These are phyloP conservation scores for Dorcus parallelipipedus DNA, from an alignment of 2,888 invertebrate species.

Conservation along the genomic window DNA sequence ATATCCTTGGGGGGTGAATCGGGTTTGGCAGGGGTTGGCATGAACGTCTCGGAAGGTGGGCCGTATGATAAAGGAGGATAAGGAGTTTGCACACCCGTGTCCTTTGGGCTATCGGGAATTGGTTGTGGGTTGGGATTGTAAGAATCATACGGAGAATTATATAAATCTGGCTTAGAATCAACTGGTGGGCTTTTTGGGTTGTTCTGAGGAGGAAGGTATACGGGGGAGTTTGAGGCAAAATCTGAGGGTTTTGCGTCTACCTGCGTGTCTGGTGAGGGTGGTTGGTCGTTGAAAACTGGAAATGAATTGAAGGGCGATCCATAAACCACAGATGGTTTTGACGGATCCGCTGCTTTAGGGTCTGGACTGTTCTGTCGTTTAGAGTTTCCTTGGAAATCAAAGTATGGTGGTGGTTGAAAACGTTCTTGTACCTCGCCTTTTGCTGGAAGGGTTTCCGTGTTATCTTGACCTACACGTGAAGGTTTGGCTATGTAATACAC, in stretches of 20 bases:
- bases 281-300: constrained; percentile 11
- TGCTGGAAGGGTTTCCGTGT: constrained; percentile 31
- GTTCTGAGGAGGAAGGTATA: constrained; percentile 9
- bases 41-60: constrained; percentile 15
- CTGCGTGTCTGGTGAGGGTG: constrained; percentile 2
- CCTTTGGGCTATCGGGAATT: no score
- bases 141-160: constrained; percentile 38
- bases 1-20: neutral
- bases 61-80: constrained; percentile 5
- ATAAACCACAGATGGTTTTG: constrained; percentile 24
- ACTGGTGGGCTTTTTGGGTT: constrained; percentile 15
- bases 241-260: constrained; percentile 1
- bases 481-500: constrained; percentile 21
- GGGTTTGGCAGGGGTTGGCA: constrained; percentile 1
- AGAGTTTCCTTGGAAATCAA: constrained; percentile 30
- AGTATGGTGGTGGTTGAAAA: constrained; percentile 45
- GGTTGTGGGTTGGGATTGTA: constrained; percentile 35
- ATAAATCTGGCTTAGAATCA: constrained; percentile 22
- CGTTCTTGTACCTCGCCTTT: constrained; percentile 46
- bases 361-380: neutral
- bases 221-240: constrained; percentile 1
- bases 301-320: constrained; percentile 21
- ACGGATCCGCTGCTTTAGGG: neutral
- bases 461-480: constrained; percentile 21
- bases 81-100: no score